Percentiles rank a stretch among this genome's conserved stretches.
Conservation (phyloP, 2,113 vertebrate species). For the Eurystomus gularis region DNA sequence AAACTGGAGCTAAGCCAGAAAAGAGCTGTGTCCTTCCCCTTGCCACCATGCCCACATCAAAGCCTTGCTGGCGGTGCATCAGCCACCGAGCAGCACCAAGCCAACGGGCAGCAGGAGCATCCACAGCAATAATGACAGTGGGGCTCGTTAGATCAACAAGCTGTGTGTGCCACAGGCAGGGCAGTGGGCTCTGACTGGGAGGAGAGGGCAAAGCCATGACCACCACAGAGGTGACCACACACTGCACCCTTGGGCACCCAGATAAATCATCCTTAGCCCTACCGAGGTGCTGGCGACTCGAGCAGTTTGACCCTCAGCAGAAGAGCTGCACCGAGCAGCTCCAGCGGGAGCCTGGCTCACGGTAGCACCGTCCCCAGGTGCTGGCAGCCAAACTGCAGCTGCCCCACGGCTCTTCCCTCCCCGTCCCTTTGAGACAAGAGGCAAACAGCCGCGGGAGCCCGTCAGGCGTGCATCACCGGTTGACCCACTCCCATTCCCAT, state of each 20-base stretch:
- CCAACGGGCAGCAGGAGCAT: neutral
- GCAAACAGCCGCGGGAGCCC: neutral
- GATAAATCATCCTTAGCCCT: neutral
- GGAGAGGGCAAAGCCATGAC: too few relatives aligned
- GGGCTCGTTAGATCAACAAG: neutral
- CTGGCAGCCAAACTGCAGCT: too few relatives aligned
- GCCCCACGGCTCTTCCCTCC: neutral
- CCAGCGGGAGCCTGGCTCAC: too few relatives aligned
- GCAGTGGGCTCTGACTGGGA: neutral
- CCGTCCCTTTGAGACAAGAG: neutral
- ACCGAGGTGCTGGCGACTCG: neutral
- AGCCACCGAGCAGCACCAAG: neutral
- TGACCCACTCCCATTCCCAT: neutral
- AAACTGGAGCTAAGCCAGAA: neutral
- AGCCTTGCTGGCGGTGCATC: neutral
- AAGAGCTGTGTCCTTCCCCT: neutral
- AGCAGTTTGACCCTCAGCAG: neutral
- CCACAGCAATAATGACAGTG: neutral
- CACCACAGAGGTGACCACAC: too few relatives aligned
- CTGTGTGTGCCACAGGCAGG: neutral
- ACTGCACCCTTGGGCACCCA: too few relatives aligned
- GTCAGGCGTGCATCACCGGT: neutral
- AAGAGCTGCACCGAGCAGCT: too few relatives aligned
- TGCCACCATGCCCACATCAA: neutral
- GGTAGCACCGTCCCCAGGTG: too few relatives aligned